Evolutionary conservation across 2,113 vertebrate genomes (phyloP).

Genomic region (Martes martes): DNA sequence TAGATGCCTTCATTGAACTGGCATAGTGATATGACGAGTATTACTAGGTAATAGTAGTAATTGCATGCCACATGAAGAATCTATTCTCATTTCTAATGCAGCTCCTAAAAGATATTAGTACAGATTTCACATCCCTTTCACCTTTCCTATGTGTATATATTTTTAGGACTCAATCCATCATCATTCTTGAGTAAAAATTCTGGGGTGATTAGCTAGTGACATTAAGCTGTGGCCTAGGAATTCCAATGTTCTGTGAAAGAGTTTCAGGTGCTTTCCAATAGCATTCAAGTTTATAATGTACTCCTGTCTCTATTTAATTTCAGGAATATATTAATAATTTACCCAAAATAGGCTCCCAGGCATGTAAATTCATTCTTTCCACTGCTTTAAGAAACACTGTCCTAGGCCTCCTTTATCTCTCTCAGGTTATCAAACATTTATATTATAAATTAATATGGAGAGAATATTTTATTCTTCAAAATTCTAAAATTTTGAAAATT

Average conservation of each 20-base stretch:
- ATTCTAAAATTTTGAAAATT: not conserved
- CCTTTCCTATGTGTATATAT: not conserved
- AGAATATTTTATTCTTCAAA: not conserved
- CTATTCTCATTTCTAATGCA: not conserved
- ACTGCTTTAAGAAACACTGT: not conserved
- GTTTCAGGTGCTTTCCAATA: not conserved
- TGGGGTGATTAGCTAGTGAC: not conserved
- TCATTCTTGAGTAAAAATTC: not conserved
- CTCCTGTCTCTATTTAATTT: not conserved
- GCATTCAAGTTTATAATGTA: not conserved
- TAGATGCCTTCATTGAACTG: not conserved
- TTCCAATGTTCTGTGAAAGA: not conserved
- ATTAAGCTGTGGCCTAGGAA: not conserved
- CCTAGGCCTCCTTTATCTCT: not conserved
- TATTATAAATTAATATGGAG: not conserved
- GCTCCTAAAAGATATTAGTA: not conserved
- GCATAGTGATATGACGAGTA: not conserved
- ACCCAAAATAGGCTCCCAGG: not conserved
- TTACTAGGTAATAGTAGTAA: not conserved
- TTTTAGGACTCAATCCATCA: not conserved
- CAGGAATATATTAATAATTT: not conserved
- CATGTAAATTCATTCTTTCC: not conserved
- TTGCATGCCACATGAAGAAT: not conserved
- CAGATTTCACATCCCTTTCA: not conserved
- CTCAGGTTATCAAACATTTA: not conserved